A percentile compares a stretch with the other conserved stretches of the same genome.
Evolutionary conservation across 2,797 vertebrate genomes (phyloP).

Genomic region (Molossus molossus): DNA sequence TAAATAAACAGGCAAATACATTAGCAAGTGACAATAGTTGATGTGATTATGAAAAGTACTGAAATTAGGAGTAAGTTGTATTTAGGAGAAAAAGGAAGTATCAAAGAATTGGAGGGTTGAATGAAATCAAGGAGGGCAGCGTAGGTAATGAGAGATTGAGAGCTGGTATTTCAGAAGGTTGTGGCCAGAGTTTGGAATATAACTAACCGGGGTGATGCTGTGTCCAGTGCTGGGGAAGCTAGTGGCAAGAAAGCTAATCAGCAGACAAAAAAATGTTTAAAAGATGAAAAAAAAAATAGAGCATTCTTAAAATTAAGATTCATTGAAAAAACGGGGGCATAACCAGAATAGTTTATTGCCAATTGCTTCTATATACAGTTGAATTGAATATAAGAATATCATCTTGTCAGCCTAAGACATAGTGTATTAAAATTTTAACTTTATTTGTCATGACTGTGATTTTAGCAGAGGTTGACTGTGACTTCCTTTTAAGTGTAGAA

Average conservation of each 20-base stretch:
- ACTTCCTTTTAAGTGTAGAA: conserved; percentile 36
- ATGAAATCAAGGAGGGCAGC: not conserved
- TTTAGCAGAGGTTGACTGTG: conserved; percentile 46
- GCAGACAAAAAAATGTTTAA: not conserved
- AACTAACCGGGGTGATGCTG: conserved; percentile 6
- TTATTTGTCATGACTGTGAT: conserved; percentile 56
- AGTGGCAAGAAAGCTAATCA: conserved; percentile 42
- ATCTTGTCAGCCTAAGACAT: not conserved
- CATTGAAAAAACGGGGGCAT: not conserved
- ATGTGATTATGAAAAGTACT: conserved; percentile 44
- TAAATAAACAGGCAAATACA: conserved; percentile 53
- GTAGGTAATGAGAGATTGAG: not conserved
- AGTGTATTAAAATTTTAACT: conserved; percentile 38
- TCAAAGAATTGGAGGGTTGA: conserved; percentile 11
- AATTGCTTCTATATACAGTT: conserved; percentile 53
- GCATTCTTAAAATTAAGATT: not conserved
- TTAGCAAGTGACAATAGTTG: conserved; percentile 12
- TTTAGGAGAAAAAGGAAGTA: conserved; percentile 55
- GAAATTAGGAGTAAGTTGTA: conserved; percentile 23
- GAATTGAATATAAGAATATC: conserved; percentile 39
- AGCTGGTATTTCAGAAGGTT: conserved; percentile 47
- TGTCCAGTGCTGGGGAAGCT: conserved; percentile 34
- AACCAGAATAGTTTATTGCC: conserved; percentile 37
- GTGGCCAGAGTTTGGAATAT: conserved; percentile 52
- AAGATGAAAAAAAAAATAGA: not conserved